A percentile compares a stretch with the other conserved stretches of the same genome.
These are phyloP conservation scores for Cyrtodaria siliqua DNA, from an alignment of 2,888 invertebrate species.

Conservation along the genomic window DNA sequence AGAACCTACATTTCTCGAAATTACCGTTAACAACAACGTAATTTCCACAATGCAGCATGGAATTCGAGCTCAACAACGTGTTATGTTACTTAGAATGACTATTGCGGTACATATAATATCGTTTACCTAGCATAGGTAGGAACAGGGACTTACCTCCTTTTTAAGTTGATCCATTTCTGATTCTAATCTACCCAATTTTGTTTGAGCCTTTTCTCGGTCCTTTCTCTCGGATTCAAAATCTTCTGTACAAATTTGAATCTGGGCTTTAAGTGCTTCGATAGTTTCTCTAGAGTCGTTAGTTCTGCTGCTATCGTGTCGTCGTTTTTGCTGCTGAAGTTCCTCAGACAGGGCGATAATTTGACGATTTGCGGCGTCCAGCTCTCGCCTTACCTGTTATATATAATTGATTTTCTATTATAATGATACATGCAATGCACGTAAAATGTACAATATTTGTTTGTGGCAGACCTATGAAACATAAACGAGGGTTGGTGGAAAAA, in stretches of 20 bases:
- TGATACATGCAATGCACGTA: too few species aligned
- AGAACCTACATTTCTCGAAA: too few species aligned
- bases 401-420: too few species aligned
- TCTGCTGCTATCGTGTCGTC: slow-evolving; percentile 5
- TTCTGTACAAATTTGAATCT: slow-evolving; percentile 81
- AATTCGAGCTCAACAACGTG: too few species aligned
- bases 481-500: too few species aligned
- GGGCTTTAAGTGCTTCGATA: slow-evolving; percentile 76
- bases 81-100: too few species aligned
- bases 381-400: slow-evolving; percentile 38
- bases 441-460: too few species aligned
- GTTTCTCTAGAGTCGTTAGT: slow-evolving; percentile 55
- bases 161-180: slow-evolving; percentile 63
- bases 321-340: slow-evolving; percentile 44
- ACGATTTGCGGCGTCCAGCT: slow-evolving; percentile 55
- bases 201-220: slow-evolving; percentile 77
- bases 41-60: too few species aligned
- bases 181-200: slow-evolving; percentile 66
- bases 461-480: too few species aligned
- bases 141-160: slow-evolving; percentile 75
- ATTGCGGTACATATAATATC: too few species aligned
- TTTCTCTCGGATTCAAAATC: slow-evolving; percentile 81
- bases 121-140: too few species aligned
- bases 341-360: slow-evolving; percentile 34
- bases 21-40: too few species aligned